A percentile compares a stretch with the other conserved stretches of the same genome.
Evolutionary conservation across 2,888 invertebrate genomes (phyloP).

Genomic region (Phyllotreta cruciferae): DNA sequence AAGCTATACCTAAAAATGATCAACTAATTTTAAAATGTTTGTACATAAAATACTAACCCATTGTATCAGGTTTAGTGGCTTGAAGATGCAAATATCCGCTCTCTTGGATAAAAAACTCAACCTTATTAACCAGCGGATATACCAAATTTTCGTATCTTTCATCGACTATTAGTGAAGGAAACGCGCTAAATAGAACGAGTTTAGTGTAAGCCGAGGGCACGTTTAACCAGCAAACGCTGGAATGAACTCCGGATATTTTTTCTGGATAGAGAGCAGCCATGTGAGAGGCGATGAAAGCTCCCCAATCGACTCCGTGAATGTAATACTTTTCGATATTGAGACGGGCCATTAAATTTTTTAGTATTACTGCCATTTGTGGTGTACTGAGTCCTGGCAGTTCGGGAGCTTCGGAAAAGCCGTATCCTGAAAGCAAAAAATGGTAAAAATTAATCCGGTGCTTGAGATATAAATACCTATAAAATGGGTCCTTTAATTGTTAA

Average conservation of each 20-base stretch:
- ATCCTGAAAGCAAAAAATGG: constrained; percentile 36
- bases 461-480: too few relatives aligned
- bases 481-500: too few relatives aligned
- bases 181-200: constrained; percentile 34
- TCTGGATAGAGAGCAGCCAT: constrained; percentile 71
- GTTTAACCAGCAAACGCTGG: constrained; percentile 62
- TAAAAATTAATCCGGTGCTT: too few relatives aligned
- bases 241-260: constrained; percentile 65
- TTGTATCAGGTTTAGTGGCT: constrained; percentile 87
- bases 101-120: constrained; percentile 61
- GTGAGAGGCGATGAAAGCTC: constrained; percentile 67
- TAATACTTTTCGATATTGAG: constrained; percentile 73
- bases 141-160: constrained; percentile 61
- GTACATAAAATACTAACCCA: constrained; percentile 65
- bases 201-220: constrained; percentile 34
- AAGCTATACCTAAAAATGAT: constrained; percentile 65
- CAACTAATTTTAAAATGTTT: constrained; percentile 7
- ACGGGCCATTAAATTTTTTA: constrained; percentile 74
- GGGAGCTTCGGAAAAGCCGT: constrained; percentile 61
- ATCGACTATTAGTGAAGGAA: constrained; percentile 59
- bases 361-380: constrained; percentile 65
- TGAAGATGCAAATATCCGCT: constrained; percentile 78
- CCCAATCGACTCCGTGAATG: constrained; percentile 86
- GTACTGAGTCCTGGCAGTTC: constrained; percentile 68
- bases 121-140: constrained; percentile 63